Evolutionary conservation across 2,797 vertebrate species (phyloP), one percentile per base, ranked within the genome.

Genomic region (Scolopax bukidnonensis): DNA sequence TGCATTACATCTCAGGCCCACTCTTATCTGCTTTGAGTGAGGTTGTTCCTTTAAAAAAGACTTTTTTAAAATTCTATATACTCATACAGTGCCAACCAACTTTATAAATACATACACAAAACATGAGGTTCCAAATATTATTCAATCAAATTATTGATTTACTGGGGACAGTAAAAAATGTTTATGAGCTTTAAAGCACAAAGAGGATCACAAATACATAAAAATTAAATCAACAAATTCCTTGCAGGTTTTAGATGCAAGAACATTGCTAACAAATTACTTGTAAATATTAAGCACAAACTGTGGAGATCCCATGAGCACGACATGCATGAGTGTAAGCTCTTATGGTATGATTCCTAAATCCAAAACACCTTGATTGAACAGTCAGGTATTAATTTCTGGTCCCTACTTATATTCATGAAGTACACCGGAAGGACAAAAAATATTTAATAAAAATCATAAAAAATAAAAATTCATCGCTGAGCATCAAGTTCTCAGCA

Each of bases 11-110:
- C 80, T 59, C 33, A 86, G 28, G 32, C 9, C 27, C 24, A 63
- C 14, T 17, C 80, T 87, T 83, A 53, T 24, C 20, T 87, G 48
- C 40, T 95, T 77, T 91, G n/a, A 92, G 54, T 6, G 5, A 89
- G 6, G 40, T 4, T 54, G 18, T 4, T 73, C 12, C 69, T 75
- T 75, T 38, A 38, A 83, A 73, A 21, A 48, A 41, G 1, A 20
- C 3, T 17, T 60, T 89, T 60, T 89, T 75, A 59, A 41, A 73
- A 69, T 48, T 69, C 23, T n/a, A 51, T 8, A 8, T 30, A 21
- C 23, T 84, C 45, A 74, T 40, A 36, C 27, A 79, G 0, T 19
- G 40, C 82, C 16, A 61, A 18, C 67, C 19, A 87, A 40, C 13
- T 82, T 89, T 6, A 38, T 12, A 59, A 20, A n/a, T 4, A 65